Evolutionary conservation across 2,888 invertebrate genomes (phyloP).

Genomic region (Allygus modestus): DNA sequence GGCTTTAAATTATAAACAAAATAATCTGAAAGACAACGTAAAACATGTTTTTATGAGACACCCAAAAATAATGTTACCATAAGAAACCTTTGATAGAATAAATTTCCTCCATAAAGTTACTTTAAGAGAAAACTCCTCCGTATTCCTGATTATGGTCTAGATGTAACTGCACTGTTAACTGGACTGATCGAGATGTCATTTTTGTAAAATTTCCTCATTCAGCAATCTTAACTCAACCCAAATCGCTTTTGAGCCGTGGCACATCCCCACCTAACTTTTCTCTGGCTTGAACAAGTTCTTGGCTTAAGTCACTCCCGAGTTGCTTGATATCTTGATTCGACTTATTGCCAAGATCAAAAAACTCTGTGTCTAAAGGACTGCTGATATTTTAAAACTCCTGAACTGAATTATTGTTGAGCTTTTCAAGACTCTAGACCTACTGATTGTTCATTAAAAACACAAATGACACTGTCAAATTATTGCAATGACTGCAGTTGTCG

Average conservation of each 20-base stretch:
- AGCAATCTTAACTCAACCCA: neutral
- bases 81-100: no score
- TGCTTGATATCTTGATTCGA: neutral
- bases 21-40: no score
- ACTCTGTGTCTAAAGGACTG: neutral
- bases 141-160: no score
- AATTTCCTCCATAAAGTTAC: no score
- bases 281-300: neutral
- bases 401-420: no score
- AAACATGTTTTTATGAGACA: no score
- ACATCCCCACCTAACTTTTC: neutral
- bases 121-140: no score
- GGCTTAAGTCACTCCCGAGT: neutral
- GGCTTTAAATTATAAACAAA: no score
- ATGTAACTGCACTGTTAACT: no score
- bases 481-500: neutral
- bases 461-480: neutral
- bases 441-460: neutral
- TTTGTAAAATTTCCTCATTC: neutral
- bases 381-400: neutral
- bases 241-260: neutral
- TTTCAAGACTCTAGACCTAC: no score
- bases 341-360: neutral
- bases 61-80: no score
- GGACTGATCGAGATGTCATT: neutral